These are phyloP conservation scores for Urocolius indicus DNA, from an alignment of 2,113 vertebrate species.

Conservation along the genomic window DNA sequence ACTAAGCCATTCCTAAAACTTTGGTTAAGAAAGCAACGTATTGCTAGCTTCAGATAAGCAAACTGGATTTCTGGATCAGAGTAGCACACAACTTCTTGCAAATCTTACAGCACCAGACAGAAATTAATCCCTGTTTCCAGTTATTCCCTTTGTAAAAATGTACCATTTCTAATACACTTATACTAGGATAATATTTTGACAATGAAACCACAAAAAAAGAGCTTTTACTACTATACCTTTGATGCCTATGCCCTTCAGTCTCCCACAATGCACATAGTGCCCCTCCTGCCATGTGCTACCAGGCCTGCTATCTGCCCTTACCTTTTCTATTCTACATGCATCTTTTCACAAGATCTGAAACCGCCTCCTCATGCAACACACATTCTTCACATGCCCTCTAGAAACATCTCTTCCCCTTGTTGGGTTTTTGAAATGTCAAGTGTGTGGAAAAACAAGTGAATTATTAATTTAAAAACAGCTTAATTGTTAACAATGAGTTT, in stretches of 20 bases:
- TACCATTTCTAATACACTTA: neutral
- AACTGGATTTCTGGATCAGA: neutral
- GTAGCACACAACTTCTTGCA: neutral
- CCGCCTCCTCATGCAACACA: neutral
- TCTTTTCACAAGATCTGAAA: neutral
- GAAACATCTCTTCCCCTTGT: neutral
- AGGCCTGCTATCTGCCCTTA: neutral
- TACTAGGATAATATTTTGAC: neutral
- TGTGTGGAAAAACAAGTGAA: neutral
- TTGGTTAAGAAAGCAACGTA: neutral
- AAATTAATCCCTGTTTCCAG: neutral
- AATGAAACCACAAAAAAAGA: neutral
- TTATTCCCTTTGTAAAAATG: neutral
- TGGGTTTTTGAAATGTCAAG: neutral
- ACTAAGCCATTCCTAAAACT: neutral
- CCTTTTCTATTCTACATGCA: neutral
- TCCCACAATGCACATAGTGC: neutral
- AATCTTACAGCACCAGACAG: neutral
- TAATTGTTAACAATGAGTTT: neutral
- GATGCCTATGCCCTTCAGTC: neutral
- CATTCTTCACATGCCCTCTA: neutral
- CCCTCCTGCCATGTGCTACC: neutral
- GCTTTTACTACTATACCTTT: neutral
- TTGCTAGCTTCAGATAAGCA: neutral
- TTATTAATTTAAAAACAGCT: neutral